Evolutionary conservation across 2,113 vertebrate genomes (phyloP).

Genomic region (Epinephelus lanceolatus): DNA sequence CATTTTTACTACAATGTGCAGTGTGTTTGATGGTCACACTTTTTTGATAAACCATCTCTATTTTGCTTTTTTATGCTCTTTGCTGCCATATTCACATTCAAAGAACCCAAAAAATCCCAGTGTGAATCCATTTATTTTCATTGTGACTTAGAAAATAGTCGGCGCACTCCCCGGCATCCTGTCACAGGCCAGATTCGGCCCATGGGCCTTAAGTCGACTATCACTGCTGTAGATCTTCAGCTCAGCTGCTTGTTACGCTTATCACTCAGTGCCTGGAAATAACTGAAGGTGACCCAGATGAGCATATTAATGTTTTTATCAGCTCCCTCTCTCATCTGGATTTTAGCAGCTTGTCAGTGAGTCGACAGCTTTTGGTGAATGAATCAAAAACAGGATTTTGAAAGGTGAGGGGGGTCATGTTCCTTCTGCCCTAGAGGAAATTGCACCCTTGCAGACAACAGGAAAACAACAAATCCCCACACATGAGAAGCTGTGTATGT

Average conservation of each 20-base stretch:
- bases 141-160: too few relatives aligned
- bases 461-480: background rate
- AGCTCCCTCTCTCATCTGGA: background rate
- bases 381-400: background rate
- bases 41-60: too few relatives aligned
- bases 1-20: too few relatives aligned
- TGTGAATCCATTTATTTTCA: too few relatives aligned
- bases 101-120: too few relatives aligned
- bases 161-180: too few relatives aligned
- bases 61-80: too few relatives aligned
- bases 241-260: background rate
- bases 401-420: background rate
- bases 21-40: too few relatives aligned
- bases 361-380: background rate
- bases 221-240: too few relatives aligned
- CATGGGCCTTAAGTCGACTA: too few relatives aligned
- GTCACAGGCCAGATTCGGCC: too few relatives aligned
- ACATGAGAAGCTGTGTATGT: background rate
- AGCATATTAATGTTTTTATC: constrained; percentile 2
- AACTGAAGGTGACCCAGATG: background rate
- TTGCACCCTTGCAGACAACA: background rate
- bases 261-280: background rate
- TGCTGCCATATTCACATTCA: too few relatives aligned
- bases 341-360: background rate
- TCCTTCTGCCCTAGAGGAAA: background rate